Evolutionary conservation across 1,140 invertebrate genomes (phyloP), one percentile per base, ranked within the genome.

Genomic region (Drosophila repleta): DNA sequence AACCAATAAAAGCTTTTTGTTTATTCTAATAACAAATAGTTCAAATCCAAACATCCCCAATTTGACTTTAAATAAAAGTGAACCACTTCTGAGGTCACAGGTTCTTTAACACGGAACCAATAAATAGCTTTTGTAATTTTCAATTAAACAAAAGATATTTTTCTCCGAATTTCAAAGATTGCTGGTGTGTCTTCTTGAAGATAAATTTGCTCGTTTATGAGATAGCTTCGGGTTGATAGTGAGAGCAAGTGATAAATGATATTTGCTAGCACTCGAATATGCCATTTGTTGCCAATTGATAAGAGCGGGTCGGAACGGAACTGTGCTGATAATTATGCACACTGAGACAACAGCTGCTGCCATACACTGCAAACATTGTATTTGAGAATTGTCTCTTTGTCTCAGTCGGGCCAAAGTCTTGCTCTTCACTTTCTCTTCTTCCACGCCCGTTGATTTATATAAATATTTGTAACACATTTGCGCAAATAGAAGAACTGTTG

Each of bases 241-340:
- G 24, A 5, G 5, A 24, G 20, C 61, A 43, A 65, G 24, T 58
- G 68, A 71, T 66, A 71, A 39, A 69, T 70, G 51, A 56, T 55
- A 64, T 66, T 66, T 66, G 68, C 53, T 46, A 53, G 37, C 62
- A 53, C 41, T 63, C 52, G 48, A 72, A 65, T 71, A 51, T 75
- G 71, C 32, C 57, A 73, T 74, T 43, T 17, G n/a, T 76, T 76
- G 53, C 58, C 45, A 69, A 69, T 60, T 69, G 74, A 76, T 76
- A 76, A 76, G 64, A 76, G 41, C 15, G 32, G 32, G 32, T 11
- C 32, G 32, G 32, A 13, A 45, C 46, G 62, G 35, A 66, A 45
- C 46, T 58, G n/a, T 58, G 24, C 8, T 51, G 53, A 66, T 65
- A 65, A 71, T 65, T 57, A 41, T 57, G 68, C 67, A 70, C 32